Evolutionary conservation across 2,113 vertebrate species (phyloP), one percentile per base, ranked within the genome.

Genomic region (Apodemus speciosus): DNA sequence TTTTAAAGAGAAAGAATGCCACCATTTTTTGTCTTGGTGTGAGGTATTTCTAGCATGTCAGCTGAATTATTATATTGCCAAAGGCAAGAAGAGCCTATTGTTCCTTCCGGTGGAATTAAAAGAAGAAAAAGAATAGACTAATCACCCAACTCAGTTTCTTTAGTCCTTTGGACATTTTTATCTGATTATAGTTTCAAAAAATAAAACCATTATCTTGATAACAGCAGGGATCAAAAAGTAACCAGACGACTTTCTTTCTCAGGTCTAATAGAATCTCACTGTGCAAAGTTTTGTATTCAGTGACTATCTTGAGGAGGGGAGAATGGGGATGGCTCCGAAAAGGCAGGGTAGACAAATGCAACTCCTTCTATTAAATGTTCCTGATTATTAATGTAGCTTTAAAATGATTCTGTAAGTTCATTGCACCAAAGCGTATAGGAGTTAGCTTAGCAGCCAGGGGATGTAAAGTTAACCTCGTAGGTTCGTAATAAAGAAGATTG

Each of bases 1-100:
- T 97, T 97, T 94, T 95, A 96, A 96, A 95, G 87, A 87, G 66
- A 91, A 85, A 94, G 84, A 96, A 96, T 94, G 71, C 88, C 87
- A 96, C 80, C 43, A 43, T 94, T 96, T 96, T 95, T 85, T 92
- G 62, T 91, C 90, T 94, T 95, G 53, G 68, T 93, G 90, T 95
- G 46, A 93, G 93, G 35, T 96, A 94, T 95, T 95, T 96, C 85
- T 85, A 93, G 76, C 80, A 69, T 88, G 49, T 95, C 93, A 94
- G 46, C 86, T 80, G 85, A 95, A 95, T 96, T 96, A 95, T 96
- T 95, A 94, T 85, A 83, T 91, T 95, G 91, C 96, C 72, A 95
- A 93, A 94, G 72, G 85, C 75, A 95, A 92, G 90, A 97, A 94
- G 89, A 92, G 10, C 49, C n/a, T 93, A 94, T 95, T 96, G 80